These are phyloP conservation scores for Nerophis ophidion DNA, from an alignment of 2,113 vertebrate species.

Conservation along the genomic window DNA sequence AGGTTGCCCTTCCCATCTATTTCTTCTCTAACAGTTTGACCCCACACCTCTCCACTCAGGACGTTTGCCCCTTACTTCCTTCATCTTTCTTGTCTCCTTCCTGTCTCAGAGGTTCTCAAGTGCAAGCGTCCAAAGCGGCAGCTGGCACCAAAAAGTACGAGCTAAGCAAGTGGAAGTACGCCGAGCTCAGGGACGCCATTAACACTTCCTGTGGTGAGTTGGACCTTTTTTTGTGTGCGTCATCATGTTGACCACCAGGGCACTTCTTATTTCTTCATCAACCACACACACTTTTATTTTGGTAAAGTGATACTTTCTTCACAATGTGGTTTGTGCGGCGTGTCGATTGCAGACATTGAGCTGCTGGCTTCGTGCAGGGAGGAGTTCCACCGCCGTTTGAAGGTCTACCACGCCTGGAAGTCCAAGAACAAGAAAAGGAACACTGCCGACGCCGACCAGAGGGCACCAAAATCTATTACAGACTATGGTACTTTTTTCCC, in stretches of 20 bases:
- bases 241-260: too few species aligned
- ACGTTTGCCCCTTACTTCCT: slow-evolving; percentile 16
- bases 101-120: slow-evolving; percentile 77
- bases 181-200: slow-evolving; percentile 92
- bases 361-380: slow-evolving; percentile 92
- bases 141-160: slow-evolving; percentile 86
- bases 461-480: slow-evolving; percentile 88
- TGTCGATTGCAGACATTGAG: slow-evolving; percentile 82
- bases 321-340: too few species aligned
- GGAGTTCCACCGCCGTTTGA: slow-evolving; percentile 94
- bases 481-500: slow-evolving; percentile 81
- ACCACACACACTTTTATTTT: neutral
- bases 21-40: neutral
- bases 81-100: slow-evolving; percentile 17
- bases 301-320: neutral
- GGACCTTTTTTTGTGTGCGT: neutral
- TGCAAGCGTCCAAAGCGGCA: slow-evolving; percentile 86
- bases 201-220: slow-evolving; percentile 95
- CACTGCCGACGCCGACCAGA: slow-evolving; percentile 78
- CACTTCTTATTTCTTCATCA: too few species aligned
- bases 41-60: neutral
- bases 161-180: slow-evolving; percentile 98
- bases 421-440: slow-evolving; percentile 97
- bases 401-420: slow-evolving; percentile 98
- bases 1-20: neutral